Base-by-base conservation (phyloP, 2,113 vertebrate species). In the Buteo buteo region DNA sequence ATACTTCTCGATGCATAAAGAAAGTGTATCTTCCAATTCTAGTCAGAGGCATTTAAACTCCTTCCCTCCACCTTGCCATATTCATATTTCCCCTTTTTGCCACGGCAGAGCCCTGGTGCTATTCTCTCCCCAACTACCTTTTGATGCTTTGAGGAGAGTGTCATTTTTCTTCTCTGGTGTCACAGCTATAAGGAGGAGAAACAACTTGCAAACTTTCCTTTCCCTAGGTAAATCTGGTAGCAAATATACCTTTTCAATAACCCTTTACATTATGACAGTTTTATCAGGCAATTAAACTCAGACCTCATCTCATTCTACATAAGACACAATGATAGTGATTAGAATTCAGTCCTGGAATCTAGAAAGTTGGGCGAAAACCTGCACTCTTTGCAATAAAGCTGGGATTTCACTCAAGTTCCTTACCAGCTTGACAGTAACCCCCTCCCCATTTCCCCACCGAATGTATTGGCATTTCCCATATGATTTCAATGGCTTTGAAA, bases 401-500 rank as follows among this genome's bases (percentile, higher is more conserved):
- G 34, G 36, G 29, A 81, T 81, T 95, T 83, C 71, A 83, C 32
- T 88, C 25, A 76, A 57, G 57, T 79, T 93, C 34, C 61, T 87
- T 45, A 73, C 52, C 36, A 92, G 36, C 16, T 65, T 91, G 49
- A 66, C 5, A 54, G 65, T 65, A 72, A 74, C 18, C 2, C 26
- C 8, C 32, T 62, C 25, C 38, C 15, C 3, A 9, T 45, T 88
- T 92, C n/a, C 34, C 45, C 59, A 91, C 44, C 57, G 79, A 87
- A 89, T 45, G 18, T 69, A 87, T 80, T 88, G 84, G n/a, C 45
- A 54, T 94, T 88, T 95, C 62, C 81, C 38, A 73, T 65, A 79
- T 77, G 15, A 93, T 82, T 94, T 89, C 49, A 80, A 20, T 80
- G 54, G 16, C 58, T 93, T 96, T 80, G 50, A 95, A 93, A 94